A percentile compares a stretch with the other conserved stretches of the same genome.
Evolutionary conservation across 2,797 vertebrate genomes (phyloP).

Genomic region (Mycteria americana): DNA sequence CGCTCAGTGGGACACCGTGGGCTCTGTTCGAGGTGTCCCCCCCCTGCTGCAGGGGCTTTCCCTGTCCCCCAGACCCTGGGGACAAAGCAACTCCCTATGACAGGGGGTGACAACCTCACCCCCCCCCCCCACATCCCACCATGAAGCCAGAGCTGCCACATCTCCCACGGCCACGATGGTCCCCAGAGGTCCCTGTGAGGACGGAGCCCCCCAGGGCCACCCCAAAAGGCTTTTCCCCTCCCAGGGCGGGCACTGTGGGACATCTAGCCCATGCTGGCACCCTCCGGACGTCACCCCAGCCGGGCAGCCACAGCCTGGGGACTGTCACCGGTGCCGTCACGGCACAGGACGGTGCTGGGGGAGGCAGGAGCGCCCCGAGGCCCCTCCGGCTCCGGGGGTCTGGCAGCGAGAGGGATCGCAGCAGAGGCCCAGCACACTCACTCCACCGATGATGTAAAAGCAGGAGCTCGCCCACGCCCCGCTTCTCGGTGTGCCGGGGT

Average conservation of each 20-base stretch:
- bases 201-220: background rate
- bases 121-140: background rate
- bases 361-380: background rate
- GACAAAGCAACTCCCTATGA: background rate
- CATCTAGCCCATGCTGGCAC: background rate
- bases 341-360: background rate
- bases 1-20: background rate
- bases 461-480: background rate
- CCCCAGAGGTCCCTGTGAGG: background rate
- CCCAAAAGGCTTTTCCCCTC: background rate
- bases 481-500: fast-evolving
- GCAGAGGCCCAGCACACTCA: background rate
- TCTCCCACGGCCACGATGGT: fast-evolving
- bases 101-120: background rate
- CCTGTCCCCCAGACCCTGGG: background rate
- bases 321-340: fast-evolving
- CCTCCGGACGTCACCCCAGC: background rate
- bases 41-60: fast-evolving
- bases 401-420: background rate
- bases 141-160: background rate
- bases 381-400: background rate
- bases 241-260: fast-evolving
- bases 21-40: background rate
- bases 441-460: background rate
- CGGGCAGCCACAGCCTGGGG: background rate